Base-by-base conservation (phyloP, 2,888 invertebrate species). In the Phalangium opilio region DNA sequence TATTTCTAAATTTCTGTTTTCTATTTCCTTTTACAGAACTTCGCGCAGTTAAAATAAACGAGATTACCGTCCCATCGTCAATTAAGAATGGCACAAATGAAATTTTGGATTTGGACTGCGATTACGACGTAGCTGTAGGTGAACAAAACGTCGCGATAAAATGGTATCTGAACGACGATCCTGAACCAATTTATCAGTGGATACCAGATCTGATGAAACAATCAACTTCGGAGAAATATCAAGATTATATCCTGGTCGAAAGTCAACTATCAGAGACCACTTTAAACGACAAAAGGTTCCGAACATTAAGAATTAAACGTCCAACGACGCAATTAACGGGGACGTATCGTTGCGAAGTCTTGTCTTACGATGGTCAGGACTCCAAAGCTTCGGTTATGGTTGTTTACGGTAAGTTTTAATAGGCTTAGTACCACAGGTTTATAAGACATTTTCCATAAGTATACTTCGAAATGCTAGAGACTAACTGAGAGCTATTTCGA, bases 171-270 rank as follows among this genome's bases (percentile, higher is more conserved):
- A 56, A 57, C 43, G 46, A 54, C 19, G 57, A 59, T 35, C 59
- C 57, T 1, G 51, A 57, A 12, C 56, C 59, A 12, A 58, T 59
- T 33, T 59, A 59, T 44, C 58, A 58, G 49, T 59, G 59, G 59
- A 58, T 59, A 17, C 59, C 58, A 10, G 57, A 58, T 8, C 51
- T 54, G 44, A 41, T 47, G 39, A 20, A 50, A 51, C 38, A 55
- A 36, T 27, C 27, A 27, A 50, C 53, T 2, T 50, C 49, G n/a
- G 40, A 45, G 17, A 38, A 44, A 11, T 36, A 52, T 14, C 42
- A 47, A 17, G 50, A 49, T 21, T 47, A 46, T 21, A 52, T 59
- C n/a, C 56, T 57, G 44, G 49, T 56, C 48, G 51, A 54, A 42
- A 56, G 55, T 45, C 38, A 48, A 12, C 50, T 47, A 39, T 52